These are phyloP conservation scores for Steinernema carpocapsae DNA, from an alignment of 2,888 invertebrate species.

Conservation along the genomic window DNA sequence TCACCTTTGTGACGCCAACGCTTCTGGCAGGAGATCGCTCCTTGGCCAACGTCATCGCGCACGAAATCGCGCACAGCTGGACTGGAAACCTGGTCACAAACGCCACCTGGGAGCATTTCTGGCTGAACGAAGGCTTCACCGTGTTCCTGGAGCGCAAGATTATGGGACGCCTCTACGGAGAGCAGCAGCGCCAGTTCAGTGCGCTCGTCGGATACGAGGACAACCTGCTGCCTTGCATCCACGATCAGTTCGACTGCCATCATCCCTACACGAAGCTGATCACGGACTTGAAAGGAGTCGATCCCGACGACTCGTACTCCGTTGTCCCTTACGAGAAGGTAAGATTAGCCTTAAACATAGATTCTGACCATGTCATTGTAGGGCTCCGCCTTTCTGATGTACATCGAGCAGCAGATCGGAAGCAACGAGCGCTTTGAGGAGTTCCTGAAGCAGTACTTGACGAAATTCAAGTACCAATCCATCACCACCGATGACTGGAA, in stretches of 20 bases:
- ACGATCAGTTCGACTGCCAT: constrained; percentile 54
- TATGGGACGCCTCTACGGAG: constrained; percentile 77
- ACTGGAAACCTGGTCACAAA: constrained; percentile 93
- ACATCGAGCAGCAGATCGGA: constrained; percentile 82
- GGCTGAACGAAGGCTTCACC: constrained; percentile 93
- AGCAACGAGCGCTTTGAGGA: constrained; percentile 81
- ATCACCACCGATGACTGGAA: constrained; percentile 84
- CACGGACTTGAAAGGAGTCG: constrained; percentile 76
- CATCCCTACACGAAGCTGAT: constrained; percentile 66
- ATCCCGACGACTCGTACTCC: constrained; percentile 91
- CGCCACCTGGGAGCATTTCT: constrained; percentile 90
- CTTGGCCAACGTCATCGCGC: constrained; percentile 82
- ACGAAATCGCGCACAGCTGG: constrained; percentile 95
- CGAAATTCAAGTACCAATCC: constrained; percentile 81
- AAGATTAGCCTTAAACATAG: neutral
- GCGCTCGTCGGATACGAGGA: constrained; percentile 81
- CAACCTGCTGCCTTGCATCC: constrained; percentile 77
- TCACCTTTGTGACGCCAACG: constrained; percentile 93
- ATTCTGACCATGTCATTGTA: too few relatives aligned
- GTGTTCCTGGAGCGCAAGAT: constrained; percentile 89
- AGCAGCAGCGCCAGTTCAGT: constrained; percentile 78
- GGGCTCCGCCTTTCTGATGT: constrained; percentile 83
- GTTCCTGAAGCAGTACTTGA: constrained; percentile 82
- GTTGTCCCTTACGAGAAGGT: constrained; percentile 89
- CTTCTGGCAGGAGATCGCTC: constrained; percentile 88